A percentile compares a stretch with the other conserved stretches of the same genome.
These are phyloP conservation scores for Bicyclus anynana DNA, from an alignment of 1,140 invertebrate genomes.

Conservation along the genomic window DNA sequence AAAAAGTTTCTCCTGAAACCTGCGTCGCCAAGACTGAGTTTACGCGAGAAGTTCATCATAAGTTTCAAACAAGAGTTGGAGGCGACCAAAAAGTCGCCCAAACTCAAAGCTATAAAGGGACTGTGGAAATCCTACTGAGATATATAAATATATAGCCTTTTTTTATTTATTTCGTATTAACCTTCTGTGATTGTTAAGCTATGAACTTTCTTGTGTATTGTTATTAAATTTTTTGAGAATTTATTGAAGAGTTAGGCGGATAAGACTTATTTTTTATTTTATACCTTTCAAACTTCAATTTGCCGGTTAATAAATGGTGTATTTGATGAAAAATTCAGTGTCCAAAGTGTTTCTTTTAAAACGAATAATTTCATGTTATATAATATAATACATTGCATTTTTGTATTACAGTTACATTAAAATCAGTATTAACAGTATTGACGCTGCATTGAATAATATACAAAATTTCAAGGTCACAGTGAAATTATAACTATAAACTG, in stretches of 20 bases:
- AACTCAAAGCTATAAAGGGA: constrained; percentile 71
- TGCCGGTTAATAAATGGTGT: too few relatives aligned
- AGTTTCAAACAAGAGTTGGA: constrained; percentile 68
- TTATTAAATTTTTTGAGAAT: constrained; percentile 3
- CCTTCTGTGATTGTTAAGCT: constrained; percentile 3
- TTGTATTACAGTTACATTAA: too few relatives aligned
- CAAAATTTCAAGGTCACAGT: too few relatives aligned
- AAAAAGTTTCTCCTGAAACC: constrained; percentile 72
- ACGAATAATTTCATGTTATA: too few relatives aligned
- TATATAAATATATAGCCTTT: constrained; percentile 9
- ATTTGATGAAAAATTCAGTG: too few relatives aligned
- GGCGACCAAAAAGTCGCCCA: constrained; percentile 65
- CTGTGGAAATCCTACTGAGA: constrained; percentile 72
- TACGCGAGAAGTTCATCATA: constrained; percentile 71
- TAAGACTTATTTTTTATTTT: background rate
- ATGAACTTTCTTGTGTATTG: background rate
- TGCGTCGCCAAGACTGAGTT: constrained; percentile 60
- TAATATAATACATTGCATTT: background rate
- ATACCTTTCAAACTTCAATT: background rate
- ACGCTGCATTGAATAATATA: too few relatives aligned
- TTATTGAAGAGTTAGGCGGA: background rate
- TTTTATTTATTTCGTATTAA: background rate
- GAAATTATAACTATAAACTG: too few relatives aligned
- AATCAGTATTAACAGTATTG: too few relatives aligned
- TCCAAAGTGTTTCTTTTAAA: too few relatives aligned